Evolutionary conservation across 2,888 invertebrate species (phyloP).

Genomic region (Drosophila mimica): DNA sequence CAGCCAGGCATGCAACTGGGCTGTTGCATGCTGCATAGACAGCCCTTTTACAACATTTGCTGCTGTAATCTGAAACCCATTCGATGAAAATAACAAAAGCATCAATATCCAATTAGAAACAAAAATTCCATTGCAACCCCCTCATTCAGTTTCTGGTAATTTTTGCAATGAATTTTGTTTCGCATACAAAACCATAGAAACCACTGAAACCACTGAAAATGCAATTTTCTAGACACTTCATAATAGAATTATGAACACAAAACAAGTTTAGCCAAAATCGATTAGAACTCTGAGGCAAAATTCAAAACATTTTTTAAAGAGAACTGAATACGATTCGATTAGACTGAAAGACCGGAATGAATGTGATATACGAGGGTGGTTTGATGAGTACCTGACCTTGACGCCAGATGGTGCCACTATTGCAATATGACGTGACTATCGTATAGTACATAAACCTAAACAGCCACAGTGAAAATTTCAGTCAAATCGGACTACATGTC

Average conservation of each 20-base stretch:
- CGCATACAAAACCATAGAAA: background rate
- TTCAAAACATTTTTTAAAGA: background rate
- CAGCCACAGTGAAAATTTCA: no score
- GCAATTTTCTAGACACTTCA: background rate
- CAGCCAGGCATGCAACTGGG: background rate
- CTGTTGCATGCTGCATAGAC: conserved; percentile 20
- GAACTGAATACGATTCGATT: background rate
- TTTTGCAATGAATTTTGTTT: background rate
- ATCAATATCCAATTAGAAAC: background rate
- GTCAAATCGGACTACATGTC: no score
- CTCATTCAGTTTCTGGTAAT: background rate
- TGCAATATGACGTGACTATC: no score
- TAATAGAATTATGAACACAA: background rate
- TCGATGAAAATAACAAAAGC: conserved; percentile 40
- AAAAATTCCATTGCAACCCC: background rate
- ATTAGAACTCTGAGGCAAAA: background rate
- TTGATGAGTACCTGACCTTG: no score
- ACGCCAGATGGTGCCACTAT: no score
- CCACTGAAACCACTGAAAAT: background rate
- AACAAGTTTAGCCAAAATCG: background rate
- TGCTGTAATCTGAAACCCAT: conserved; percentile 49
- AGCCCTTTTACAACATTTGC: conserved; percentile 21
- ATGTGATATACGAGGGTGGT: no score
- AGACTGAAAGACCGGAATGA: background rate
- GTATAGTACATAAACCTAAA: no score